Evolutionary conservation across 2,888 invertebrate genomes (phyloP).

Genomic region (Apamea sordens): DNA sequence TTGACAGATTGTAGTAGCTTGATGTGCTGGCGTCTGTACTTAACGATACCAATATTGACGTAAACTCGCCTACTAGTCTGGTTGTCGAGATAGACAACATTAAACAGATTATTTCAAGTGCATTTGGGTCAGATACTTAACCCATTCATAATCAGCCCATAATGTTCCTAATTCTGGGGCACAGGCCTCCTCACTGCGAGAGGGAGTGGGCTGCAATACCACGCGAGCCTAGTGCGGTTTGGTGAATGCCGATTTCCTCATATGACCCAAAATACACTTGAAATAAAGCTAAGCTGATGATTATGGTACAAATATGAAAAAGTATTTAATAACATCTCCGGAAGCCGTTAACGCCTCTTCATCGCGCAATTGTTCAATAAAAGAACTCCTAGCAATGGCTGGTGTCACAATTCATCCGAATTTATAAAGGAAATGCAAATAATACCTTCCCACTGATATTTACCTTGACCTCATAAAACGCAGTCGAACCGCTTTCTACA

Average conservation of each 20-base stretch:
- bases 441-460: constrained; percentile 24
- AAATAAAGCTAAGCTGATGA: constrained; percentile 12
- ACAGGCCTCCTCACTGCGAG: background rate
- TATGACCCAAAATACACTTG: background rate
- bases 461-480: constrained; percentile 36
- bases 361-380: constrained; percentile 54
- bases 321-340: constrained; percentile 49
- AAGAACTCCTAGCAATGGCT: constrained; percentile 38
- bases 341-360: constrained; percentile 57
- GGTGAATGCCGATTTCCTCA: background rate
- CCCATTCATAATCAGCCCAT: background rate
- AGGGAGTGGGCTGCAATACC: background rate
- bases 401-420: constrained; percentile 57
- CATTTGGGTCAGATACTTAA: background rate
- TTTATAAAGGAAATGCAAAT: constrained; percentile 61
- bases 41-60: constrained; percentile 37
- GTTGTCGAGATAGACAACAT: background rate
- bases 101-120: background rate
- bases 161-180: background rate
- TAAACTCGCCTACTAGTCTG: constrained; percentile 16
- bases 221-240: background rate
- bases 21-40: too few species aligned
- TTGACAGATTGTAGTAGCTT: too few species aligned
- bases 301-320: constrained; percentile 45
- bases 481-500: constrained; percentile 45